A percentile compares a stretch with the other conserved stretches of the same genome.
These are phyloP conservation scores for Lanius ludovicianus DNA, from an alignment of 2,113 vertebrate genomes.

Conservation along the genomic window DNA sequence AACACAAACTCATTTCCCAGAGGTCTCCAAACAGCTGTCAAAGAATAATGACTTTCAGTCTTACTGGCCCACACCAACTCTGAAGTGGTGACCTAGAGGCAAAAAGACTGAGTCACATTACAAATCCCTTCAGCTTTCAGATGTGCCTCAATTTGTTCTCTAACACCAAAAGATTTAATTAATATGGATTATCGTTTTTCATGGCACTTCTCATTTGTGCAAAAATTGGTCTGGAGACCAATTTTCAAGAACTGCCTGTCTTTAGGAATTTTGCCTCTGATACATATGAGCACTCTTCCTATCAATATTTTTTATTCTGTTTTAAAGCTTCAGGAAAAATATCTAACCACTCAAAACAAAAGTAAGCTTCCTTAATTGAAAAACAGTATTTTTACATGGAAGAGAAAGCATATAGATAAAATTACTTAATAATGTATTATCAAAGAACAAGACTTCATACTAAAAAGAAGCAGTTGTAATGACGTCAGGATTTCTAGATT, in stretches of 20 bases:
- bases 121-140: slow-evolving; percentile 33
- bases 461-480: not conserved
- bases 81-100: not conserved
- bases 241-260: not conserved
- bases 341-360: not conserved
- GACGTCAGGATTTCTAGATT: not conserved
- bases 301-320: not conserved
- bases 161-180: not conserved
- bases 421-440: not conserved
- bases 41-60: slow-evolving; percentile 30
- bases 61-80: not conserved
- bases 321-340: not conserved
- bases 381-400: not conserved
- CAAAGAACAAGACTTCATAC: not conserved
- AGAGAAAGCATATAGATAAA: not conserved
- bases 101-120: slow-evolving; percentile 6
- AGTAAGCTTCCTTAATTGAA: not conserved
- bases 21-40: slow-evolving; percentile 5
- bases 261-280: not conserved
- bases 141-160: not conserved
- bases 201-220: not conserved
- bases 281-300: not conserved
- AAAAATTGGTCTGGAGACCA: not conserved
- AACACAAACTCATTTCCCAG: slow-evolving; percentile 37
- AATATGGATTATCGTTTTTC: slow-evolving; percentile 12